These are phyloP conservation scores for Caloenas nicobarica DNA, from an alignment of 2,113 vertebrate species.

Conservation along the genomic window DNA sequence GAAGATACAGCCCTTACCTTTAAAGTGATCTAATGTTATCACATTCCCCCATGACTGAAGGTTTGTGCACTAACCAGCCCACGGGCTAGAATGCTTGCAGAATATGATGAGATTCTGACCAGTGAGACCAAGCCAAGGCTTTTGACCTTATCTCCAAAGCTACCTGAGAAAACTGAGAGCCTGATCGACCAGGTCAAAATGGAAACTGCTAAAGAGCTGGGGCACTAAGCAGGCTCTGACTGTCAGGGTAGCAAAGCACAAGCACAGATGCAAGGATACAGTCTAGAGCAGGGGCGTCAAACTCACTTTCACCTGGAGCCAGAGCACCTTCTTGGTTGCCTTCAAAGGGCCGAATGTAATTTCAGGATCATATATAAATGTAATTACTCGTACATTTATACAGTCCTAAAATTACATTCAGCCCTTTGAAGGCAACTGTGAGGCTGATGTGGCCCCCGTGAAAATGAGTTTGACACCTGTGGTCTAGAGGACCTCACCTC, in stretches of 20 bases:
- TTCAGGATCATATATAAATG: too few relatives aligned
- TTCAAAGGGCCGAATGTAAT: too few relatives aligned
- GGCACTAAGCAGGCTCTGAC: background rate
- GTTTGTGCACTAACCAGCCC: background rate
- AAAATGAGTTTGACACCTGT: too few relatives aligned
- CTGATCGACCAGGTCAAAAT: background rate
- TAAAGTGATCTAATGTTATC: background rate
- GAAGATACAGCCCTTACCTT: background rate
- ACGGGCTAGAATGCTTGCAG: background rate
- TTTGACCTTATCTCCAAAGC: background rate
- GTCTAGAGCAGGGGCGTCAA: too few relatives aligned
- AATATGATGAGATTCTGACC: background rate
- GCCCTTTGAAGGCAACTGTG: too few relatives aligned
- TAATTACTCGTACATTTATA: too few relatives aligned
- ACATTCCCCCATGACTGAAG: background rate
- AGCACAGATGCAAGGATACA: background rate
- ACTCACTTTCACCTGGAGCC: too few relatives aligned
- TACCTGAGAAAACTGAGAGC: background rate
- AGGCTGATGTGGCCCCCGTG: too few relatives aligned
- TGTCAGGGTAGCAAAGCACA: background rate
- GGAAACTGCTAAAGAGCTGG: background rate
- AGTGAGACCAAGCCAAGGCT: background rate
- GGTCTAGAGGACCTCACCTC: accelerated
- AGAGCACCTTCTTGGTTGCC: too few relatives aligned
- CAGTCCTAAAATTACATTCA: too few relatives aligned